These are phyloP conservation scores for Pandemis corylana DNA, from an alignment of 2,888 invertebrate species.

Conservation along the genomic window DNA sequence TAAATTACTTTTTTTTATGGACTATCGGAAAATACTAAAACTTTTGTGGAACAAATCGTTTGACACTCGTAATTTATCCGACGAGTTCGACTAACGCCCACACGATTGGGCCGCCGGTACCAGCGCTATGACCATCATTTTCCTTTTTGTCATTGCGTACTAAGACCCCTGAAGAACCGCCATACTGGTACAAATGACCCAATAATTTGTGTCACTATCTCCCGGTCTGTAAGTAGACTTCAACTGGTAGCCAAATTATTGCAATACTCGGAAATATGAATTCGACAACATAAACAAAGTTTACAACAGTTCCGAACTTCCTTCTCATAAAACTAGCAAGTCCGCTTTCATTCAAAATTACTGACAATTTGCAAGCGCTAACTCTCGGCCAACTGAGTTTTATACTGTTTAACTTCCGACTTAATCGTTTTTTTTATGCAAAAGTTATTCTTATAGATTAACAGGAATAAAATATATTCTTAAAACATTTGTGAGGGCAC, in stretches of 20 bases:
- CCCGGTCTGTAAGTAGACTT: too few species aligned
- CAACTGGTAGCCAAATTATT: background rate
- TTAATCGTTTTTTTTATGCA: slow-evolving; percentile 66
- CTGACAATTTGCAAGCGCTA: slow-evolving; percentile 67
- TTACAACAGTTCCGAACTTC: slow-evolving; percentile 51
- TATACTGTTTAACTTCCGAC: slow-evolving; percentile 61
- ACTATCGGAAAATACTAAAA: too few species aligned
- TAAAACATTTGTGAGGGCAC: background rate
- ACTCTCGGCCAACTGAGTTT: slow-evolving; percentile 56
- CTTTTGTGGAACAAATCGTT: too few species aligned
- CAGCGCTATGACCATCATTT: too few species aligned
- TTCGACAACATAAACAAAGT: background rate
- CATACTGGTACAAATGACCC: too few species aligned
- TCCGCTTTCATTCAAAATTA: slow-evolving; percentile 66
- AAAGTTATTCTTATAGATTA: slow-evolving; percentile 50
- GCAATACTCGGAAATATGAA: background rate
- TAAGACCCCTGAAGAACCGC: too few species aligned
- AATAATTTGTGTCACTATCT: too few species aligned
- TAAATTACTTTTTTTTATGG: too few species aligned
- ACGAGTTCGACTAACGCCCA: too few species aligned
- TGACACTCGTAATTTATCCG: too few species aligned
- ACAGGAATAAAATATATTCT: slow-evolving; percentile 1
- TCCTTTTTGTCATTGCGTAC: too few species aligned
- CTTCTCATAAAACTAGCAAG: slow-evolving; percentile 63
- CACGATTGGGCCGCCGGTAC: too few species aligned